Base-by-base conservation (phyloP, 2,113 vertebrate species). In the Motacilla tschutschensis region DNA sequence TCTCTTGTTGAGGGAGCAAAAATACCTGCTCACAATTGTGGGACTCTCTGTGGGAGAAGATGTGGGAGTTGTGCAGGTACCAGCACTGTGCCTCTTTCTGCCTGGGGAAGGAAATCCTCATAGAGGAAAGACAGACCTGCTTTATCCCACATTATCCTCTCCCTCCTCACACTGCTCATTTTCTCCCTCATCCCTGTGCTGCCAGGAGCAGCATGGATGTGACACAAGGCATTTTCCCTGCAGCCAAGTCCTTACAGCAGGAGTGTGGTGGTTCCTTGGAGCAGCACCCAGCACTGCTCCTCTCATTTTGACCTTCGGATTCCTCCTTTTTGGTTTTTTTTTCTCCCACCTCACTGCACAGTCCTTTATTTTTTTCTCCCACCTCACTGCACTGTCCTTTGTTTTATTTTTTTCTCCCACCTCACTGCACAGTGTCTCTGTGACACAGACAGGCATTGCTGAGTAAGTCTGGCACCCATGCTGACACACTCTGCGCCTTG, bases 391-490 rank as follows among this genome's bases (percentile, higher is more conserved):
- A 50, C 51, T 33, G 33, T 33, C 33, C 33, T 33, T 33, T 33
- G 7, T 33, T 85, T 57, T n/a, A n/a, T 72, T 72, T 71, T 54
- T 15, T 33, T 16, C 60, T 87, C 35, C 89, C 62, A 79, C 48
- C 20, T 63, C 62, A 43, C 53, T 73, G 11, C 69, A 50, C 51
- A 60, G 54, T 64, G 73, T 83, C 84, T 88, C 90, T 80, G 71
- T 16, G 16, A 92, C 76, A 87, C 35, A 86, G 74, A 79, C 91
- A 94, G 60, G 93, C 86, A 93, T 31, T 82, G 85, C 88, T 91
- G 69, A 94, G 89, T 63, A 60, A 94, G 93, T 76, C 80, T 94
- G 75, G 95, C 89, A 94, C 93, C 83, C 81, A 87, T 92, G 88
- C 92, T 88, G 94, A 88, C 67, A 89, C 20, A 44, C 67, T 88